Percentiles rank a stretch among this genome's conserved stretches.
Conservation (phyloP, 2,797 vertebrate genomes). For the Selene dorsalis region DNA sequence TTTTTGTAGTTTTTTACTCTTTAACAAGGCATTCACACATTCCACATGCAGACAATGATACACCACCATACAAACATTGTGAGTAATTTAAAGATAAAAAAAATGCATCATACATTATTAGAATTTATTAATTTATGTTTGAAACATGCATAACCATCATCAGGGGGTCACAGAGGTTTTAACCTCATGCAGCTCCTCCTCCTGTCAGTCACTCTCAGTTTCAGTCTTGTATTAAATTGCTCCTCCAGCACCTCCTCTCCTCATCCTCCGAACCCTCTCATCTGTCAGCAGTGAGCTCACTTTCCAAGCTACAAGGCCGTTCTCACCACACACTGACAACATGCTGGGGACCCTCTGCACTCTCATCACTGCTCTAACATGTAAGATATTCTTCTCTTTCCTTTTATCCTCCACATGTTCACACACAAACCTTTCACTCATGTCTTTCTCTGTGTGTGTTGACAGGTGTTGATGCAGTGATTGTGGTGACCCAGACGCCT, state of each 20-base stretch:
- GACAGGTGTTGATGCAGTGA: slow-evolving; percentile 47
- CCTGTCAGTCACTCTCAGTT: slow-evolving; percentile 28
- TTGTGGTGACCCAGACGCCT: slow-evolving; percentile 54
- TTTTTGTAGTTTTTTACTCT: background rate
- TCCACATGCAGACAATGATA: background rate
- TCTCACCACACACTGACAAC: slow-evolving; percentile 45
- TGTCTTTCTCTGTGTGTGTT: slow-evolving; percentile 9
- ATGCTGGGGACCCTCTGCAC: slow-evolving; percentile 34
- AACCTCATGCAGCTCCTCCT: slow-evolving; percentile 39
- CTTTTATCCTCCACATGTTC: background rate
- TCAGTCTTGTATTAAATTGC: slow-evolving; percentile 46
- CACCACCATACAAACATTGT: background rate
- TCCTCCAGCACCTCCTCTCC: slow-evolving; percentile 56
- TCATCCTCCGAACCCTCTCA: slow-evolving; percentile 54
- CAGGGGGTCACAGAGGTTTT: background rate
- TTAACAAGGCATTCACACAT: background rate
- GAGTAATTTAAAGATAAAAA: background rate
- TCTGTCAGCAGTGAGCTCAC: slow-evolving; percentile 56
- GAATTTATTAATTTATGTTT: background rate
- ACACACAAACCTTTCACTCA: slow-evolving; percentile 17
- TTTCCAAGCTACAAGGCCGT: slow-evolving; percentile 35
- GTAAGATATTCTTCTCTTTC: slow-evolving; percentile 29
- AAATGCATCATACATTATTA: background rate
- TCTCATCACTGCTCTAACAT: slow-evolving; percentile 42
- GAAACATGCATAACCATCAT: background rate